These are phyloP conservation scores for Hafferia zeledoni DNA, from an alignment of 2,797 vertebrate species.

Conservation along the genomic window DNA sequence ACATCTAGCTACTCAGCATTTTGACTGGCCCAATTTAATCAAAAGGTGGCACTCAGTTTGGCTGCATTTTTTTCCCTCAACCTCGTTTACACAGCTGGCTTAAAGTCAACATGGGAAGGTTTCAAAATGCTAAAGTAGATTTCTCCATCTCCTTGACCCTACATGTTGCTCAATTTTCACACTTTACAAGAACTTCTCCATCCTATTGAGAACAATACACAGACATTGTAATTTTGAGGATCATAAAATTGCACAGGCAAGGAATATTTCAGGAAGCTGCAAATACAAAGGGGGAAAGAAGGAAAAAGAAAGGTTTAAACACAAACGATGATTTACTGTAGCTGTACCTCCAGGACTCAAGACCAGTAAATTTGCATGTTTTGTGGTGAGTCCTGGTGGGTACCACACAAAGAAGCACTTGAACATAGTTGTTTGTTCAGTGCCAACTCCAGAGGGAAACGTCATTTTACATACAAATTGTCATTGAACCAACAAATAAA, in stretches of 20 bases:
- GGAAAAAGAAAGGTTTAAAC: neutral
- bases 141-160: neutral
- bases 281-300: neutral
- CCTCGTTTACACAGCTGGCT: neutral
- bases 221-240: neutral
- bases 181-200: neutral
- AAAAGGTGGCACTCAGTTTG: neutral
- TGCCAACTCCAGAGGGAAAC: neutral
- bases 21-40: neutral
- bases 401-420: neutral
- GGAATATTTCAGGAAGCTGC: neutral
- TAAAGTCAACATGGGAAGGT: neutral
- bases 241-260: neutral
- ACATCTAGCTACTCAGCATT: neutral
- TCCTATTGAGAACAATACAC: neutral
- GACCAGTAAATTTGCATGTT: neutral
- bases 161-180: neutral
- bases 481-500: neutral
- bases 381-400: neutral
- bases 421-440: neutral
- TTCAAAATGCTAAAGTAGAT: neutral
- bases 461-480: neutral
- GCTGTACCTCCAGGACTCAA: neutral
- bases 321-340: neutral
- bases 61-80: neutral